Base-by-base conservation (phyloP, 35 echinoderm and acorn worm genomes). In the Ophioderma brevispina region DNA sequence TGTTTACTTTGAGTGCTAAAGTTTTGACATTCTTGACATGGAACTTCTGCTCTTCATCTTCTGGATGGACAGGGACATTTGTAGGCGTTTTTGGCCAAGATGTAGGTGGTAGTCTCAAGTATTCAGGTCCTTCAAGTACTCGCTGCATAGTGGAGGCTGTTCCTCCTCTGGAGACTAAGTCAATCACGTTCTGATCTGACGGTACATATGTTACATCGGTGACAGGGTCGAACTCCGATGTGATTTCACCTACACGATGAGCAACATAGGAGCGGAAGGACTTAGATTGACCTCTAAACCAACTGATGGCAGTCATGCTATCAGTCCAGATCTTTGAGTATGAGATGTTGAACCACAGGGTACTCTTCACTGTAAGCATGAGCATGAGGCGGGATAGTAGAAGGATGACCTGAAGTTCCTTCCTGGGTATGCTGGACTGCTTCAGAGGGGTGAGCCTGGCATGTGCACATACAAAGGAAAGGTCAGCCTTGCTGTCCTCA, bases 91-190 rank as follows among this genome's bases (percentile, higher is more conserved):
- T n/a, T n/a, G n/a, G n/a, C 93, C 88, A 94, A 37, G 34, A 86
- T 32, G 0, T 28, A 0, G 55, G 64, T 33, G 25, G 35, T 91
- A 1, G 33, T 35, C 15, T 3, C 32, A 89, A 37, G 46, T 89
- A 89, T 33, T 1, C 49, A 0, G 77, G 87, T 35, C 78, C 87
- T 14, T 82, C 39, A 31, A 89, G 80, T 0, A 89, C 87, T 55
- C 25, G 2, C 78, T 30, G 81, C 46, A 50, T 81, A 0, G 80
- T 33, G 0, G 46, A 15, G 19, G 87, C 78, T 30, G 59, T 80
- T n/a, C n/a, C n/a, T 63, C 94, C 94, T 89, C 94, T 95, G 0
- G 94, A 95, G 33, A 92, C 94, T 25, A 92, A 55, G 36, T 95
- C 94, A 78, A 88, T 95, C 14, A 91, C 88, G 35, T 94, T 94